phyloP scores from a whole-genome alignment of 1,140 invertebrate species.

The Drosophila jambulina region DNA sequence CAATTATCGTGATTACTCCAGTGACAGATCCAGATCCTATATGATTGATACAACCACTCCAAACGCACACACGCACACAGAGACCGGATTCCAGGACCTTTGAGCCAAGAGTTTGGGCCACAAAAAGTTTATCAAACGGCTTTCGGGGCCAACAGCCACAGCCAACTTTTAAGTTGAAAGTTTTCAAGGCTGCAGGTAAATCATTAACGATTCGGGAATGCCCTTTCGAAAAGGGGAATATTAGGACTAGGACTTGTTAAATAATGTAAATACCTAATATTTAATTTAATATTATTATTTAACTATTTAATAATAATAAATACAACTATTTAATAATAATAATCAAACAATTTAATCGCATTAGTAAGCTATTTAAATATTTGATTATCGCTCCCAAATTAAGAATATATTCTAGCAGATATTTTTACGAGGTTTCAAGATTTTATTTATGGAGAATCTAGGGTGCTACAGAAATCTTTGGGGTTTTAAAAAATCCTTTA shows the following conservation, averaged over 20 bases:
- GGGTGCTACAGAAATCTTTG: too few relatives aligned
- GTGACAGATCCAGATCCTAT: slow-evolving; percentile 15
- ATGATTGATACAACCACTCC: slow-evolving; percentile 33
- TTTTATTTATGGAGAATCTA: too few relatives aligned
- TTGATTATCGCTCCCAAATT: neutral
- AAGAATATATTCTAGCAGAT: neutral
- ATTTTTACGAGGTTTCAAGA: neutral
- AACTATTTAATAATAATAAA: too few relatives aligned
- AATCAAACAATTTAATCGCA: too few relatives aligned
- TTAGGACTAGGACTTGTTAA: too few relatives aligned
- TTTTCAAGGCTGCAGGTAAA: slow-evolving; percentile 1
- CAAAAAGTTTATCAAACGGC: slow-evolving; percentile 44
- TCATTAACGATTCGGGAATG: neutral
- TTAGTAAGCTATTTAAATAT: neutral
- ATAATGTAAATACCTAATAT: too few relatives aligned
- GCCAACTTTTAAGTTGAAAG: slow-evolving; percentile 8
- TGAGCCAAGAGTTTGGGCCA: slow-evolving; percentile 13
- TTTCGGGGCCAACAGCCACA: slow-evolving; percentile 22
- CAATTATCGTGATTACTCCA: slow-evolving; percentile 42
- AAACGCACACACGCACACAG: neutral
- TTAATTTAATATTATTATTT: too few relatives aligned
- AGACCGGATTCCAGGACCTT: neutral
- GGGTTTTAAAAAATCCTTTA: neutral
- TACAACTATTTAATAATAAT: too few relatives aligned
- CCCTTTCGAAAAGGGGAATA: neutral